Percentiles rank a stretch among this genome's conserved stretches.
These are phyloP conservation scores for Pogonomyrmex californicus DNA, from an alignment of 1,140 invertebrate species.

Conservation along the genomic window DNA sequence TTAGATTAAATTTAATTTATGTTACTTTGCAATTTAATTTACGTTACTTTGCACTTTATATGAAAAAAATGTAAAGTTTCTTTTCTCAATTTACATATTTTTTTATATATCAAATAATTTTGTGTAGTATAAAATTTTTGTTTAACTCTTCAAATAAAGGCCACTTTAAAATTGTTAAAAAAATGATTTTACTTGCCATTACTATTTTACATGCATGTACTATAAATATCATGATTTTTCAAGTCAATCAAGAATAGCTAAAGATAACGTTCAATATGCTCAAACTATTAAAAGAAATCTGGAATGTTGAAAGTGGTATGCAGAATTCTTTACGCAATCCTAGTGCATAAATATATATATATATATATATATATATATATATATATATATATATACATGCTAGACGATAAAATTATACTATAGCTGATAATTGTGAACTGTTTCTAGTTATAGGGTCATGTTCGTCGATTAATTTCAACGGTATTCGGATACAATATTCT, in stretches of 20 bases:
- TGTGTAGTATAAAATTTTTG: background rate
- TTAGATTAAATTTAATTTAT: background rate
- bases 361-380: no score
- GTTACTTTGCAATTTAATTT: background rate
- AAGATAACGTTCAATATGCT: constrained; percentile 6
- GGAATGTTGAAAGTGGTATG: constrained; percentile 15
- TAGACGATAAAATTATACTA: background rate
- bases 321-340: constrained; percentile 33
- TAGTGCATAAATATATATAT: background rate
- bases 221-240: background rate
- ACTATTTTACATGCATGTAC: background rate
- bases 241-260: constrained; percentile 6
- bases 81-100: background rate
- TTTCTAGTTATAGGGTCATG: background rate
- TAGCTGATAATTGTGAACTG: constrained; percentile 13
- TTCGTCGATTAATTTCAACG: background rate
- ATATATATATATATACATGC: background rate
- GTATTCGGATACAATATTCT: background rate
- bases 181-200: background rate
- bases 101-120: background rate
- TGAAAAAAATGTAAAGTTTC: background rate
- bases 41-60: background rate
- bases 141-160: background rate
- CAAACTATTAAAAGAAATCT: background rate
- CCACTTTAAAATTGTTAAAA: background rate